Percentiles rank a stretch among this genome's conserved stretches.
phyloP scores from a whole-genome alignment of 2,888 invertebrate species.

The Hetaerina titia region DNA sequence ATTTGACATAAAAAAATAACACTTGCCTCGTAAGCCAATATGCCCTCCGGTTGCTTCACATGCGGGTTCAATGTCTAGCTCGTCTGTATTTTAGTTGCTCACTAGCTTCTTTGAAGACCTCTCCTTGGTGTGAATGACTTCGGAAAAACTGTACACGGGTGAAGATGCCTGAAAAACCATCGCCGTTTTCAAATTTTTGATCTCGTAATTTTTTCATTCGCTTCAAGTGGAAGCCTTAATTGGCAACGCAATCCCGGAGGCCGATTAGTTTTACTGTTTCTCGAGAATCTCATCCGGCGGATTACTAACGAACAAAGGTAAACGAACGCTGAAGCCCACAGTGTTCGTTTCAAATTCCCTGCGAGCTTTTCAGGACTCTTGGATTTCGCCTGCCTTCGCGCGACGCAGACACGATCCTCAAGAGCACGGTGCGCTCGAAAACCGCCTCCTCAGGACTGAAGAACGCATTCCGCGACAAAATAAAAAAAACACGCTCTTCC shows the following conservation, averaged over 20 bases:
- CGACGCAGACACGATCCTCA: conserved; percentile 18
- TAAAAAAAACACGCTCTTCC: neutral
- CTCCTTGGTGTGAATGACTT: neutral
- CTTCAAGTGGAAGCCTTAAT: conserved; percentile 24
- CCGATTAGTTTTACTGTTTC: neutral
- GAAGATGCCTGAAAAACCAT: neutral
- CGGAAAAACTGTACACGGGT: neutral
- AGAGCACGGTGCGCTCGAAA: neutral
- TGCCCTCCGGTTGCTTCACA: neutral
- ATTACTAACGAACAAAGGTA: conserved; percentile 32
- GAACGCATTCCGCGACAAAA: conserved; percentile 1
- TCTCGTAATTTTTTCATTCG: neutral
- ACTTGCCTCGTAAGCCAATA: neutral
- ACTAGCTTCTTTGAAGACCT: neutral
- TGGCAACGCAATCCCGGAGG: neutral
- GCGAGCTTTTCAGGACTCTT: neutral
- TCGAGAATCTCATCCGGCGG: neutral
- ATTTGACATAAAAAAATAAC: neutral
- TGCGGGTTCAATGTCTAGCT: neutral
- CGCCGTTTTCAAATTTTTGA: neutral
- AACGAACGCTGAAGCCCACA: neutral
- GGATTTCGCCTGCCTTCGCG: neutral
- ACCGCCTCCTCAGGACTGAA: neutral
- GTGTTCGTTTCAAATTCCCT: conserved; percentile 3
- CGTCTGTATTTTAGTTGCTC: neutral